Conservation (phyloP, 2,113 vertebrate genomes). For the Actenoides hombroni region DNA sequence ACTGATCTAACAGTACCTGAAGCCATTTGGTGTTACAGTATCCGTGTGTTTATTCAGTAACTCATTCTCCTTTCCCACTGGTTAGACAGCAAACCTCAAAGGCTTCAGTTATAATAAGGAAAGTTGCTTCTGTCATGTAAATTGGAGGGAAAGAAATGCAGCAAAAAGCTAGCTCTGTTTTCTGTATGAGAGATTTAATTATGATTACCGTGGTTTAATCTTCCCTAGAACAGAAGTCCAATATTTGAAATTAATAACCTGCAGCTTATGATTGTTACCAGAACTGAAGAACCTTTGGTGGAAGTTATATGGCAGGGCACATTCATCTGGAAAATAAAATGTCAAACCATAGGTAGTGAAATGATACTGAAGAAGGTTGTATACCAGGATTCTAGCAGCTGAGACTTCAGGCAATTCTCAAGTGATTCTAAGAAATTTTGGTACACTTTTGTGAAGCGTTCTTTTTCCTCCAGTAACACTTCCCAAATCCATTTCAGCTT, state of each 20-base stretch:
- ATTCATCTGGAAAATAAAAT: not conserved
- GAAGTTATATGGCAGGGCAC: not conserved
- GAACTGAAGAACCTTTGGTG: not conserved
- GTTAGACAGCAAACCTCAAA: not conserved
- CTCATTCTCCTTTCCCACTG: not conserved
- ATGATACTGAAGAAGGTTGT: not conserved
- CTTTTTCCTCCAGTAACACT: not conserved
- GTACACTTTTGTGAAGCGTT: not conserved
- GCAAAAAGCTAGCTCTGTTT: not conserved
- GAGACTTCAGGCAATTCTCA: not conserved
- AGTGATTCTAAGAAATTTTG: not conserved
- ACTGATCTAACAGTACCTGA: not conserved
- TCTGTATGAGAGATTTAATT: not conserved
- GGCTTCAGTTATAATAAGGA: not conserved
- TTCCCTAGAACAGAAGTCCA: not conserved
- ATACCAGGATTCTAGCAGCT: not conserved
- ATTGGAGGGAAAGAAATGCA: not conserved
- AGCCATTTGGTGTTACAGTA: not conserved
- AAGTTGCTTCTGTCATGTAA: not conserved
- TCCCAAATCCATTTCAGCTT: constrained; percentile 2
- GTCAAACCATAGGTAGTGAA: not conserved
- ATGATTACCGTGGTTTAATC: not conserved
- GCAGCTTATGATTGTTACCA: not conserved
- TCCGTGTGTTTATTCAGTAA: not conserved
- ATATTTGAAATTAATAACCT: not conserved